Base-by-base conservation (phyloP, 1,140 invertebrate genomes). In the Ladona fulva region DNA sequence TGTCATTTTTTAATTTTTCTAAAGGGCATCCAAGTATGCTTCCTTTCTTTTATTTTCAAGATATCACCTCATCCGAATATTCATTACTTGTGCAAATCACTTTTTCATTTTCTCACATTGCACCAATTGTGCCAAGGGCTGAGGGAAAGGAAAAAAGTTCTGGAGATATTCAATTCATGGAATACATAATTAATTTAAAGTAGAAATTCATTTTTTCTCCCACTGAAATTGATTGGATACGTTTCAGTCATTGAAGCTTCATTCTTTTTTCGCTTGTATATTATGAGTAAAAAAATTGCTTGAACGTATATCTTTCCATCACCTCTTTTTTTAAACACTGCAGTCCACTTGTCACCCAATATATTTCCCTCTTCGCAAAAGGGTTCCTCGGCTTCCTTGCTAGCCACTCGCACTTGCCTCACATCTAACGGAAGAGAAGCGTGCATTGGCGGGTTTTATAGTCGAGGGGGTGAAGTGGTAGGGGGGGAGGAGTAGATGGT, bases 131-230 rank as follows among this genome's bases (percentile, higher is more conserved):
- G 52, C 52, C 5, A 66, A 19, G 52, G 52, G n/a, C 16, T 19
- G 52, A 66, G 52, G 52, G 52, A 12, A 66, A 66, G 52, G 52
- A 22, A 22, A n/a, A n/a, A 66, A 66, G 52, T 66, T 66, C 16
- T 19, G 52, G 52, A 66, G 52, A 66, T 66, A 66, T 19, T 66
- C 14, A 66, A 16, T 19, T 66, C 52, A 22, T 66, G n/a, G 52
- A 16, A 19, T 66, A 66, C n/a, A 66, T 66, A 66, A 66, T 66
- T 66, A 66, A 19, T 66, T 66, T 66, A 22, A 37, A 37, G 14
- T 66, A 66, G 52, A 66, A 66, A 66, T 66, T 66, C 52, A 66
- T 6, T 66, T 37, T n/a, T 66, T 66, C 52, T 66, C 52, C n/a
- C n/a, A 22, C n/a, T 66, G n/a, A 66, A 22, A 66, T 6, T 66